Evolutionary conservation across 2,113 vertebrate genomes (phyloP).

Genomic region (Marcusenius ussheri): DNA sequence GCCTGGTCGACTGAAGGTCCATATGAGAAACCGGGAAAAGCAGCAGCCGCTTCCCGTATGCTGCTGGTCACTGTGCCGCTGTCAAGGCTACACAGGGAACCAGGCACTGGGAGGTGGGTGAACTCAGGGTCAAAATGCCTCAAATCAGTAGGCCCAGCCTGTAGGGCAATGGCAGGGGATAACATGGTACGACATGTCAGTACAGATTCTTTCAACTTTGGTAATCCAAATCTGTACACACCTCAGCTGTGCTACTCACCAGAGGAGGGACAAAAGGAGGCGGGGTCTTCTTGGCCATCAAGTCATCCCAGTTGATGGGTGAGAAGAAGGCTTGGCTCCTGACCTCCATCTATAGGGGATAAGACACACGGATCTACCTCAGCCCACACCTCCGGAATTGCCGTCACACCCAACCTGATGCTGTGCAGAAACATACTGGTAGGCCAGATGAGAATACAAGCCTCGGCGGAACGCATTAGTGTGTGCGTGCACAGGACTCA

Average conservation of each 20-base stretch:
- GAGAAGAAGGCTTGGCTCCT: slow-evolving; percentile 66
- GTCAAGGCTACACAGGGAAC: slow-evolving; percentile 59
- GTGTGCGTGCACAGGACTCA: slow-evolving; percentile 42
- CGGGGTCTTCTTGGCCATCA: slow-evolving; percentile 64
- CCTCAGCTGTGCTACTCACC: slow-evolving; percentile 45
- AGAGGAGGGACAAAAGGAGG: slow-evolving; percentile 65
- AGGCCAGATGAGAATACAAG: not conserved
- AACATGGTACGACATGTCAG: not conserved
- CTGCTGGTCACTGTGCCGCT: slow-evolving; percentile 54
- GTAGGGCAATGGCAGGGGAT: slow-evolving; percentile 2
- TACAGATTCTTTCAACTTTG: not conserved
- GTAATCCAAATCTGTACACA: not conserved
- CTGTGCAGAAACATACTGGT: not conserved
- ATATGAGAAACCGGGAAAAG: slow-evolving; percentile 70
- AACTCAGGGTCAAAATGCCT: slow-evolving; percentile 69
- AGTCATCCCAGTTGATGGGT: slow-evolving; percentile 71
- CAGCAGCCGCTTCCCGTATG: slow-evolving; percentile 60
- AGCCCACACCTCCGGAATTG: not conserved
- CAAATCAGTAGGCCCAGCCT: slow-evolving; percentile 67
- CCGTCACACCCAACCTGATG: not conserved
- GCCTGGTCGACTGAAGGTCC: slow-evolving; percentile 50
- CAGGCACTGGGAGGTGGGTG: slow-evolving; percentile 64
- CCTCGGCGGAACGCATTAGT: not conserved
- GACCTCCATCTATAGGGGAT: slow-evolving; percentile 57
- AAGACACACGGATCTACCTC: not conserved